Evolutionary conservation across 2,888 invertebrate species (phyloP), one percentile per base, ranked within the genome.

Genomic region (Carterocephalus palaemon): DNA sequence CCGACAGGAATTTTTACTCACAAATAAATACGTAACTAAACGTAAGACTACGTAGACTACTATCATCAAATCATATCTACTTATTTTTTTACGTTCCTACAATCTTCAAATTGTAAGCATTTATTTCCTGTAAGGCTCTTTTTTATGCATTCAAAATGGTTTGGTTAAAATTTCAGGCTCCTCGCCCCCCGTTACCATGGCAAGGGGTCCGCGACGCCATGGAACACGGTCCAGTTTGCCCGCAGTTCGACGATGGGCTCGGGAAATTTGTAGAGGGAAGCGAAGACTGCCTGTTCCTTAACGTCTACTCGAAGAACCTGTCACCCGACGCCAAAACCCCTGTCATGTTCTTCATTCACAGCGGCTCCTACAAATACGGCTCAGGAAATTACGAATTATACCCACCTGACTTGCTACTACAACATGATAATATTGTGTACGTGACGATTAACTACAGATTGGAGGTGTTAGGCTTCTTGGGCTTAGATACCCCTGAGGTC

Each of bases 361-460:
- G 77, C 6, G 81, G 81, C 4, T 67, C 60, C 1, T 78, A 60
- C 48, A 57, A 58, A 45, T 59, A 60, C 2, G 78, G 79, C 2
- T 67, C 68, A 1, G 74, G 74, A 1, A 53, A 74, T 34, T 46
- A 56, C 3, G 65, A 67, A 3, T 36, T 56, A 4, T 64, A 62
- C 26, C 77, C 79, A 1, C 76, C 81, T 4, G 62, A 74, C 22
- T 71, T 68, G 32, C 49, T 82, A 2, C 54, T 83, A 41, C 66
- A 64, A 47, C 72, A 79, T 40, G 61, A 77, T n/a, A n/a, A n/a
- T 48, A 65, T 80, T 7, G 60, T 81, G 20, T n/a, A n/a, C 9
- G 78, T 81, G 0, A 81, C 82, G 6, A 42, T 79, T 0, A 81
- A 80, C 53, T 80, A 77, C 47, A 64, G 81, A 49, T 56, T 77